Conservation (phyloP, 2,113 vertebrate genomes). For the Callopanchax toddi region DNA sequence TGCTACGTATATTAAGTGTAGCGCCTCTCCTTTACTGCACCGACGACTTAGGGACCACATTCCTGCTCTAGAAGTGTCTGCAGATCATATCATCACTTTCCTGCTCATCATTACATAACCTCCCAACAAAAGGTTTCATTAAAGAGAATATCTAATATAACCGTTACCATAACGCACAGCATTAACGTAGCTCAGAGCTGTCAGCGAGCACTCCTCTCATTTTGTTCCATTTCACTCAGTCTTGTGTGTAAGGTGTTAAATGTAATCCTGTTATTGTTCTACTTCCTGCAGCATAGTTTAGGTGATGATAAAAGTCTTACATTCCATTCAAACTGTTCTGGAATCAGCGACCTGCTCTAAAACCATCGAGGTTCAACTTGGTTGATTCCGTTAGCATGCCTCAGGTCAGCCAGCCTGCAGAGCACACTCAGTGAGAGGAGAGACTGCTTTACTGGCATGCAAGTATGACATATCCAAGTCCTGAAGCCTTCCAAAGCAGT, state of each 20-base stretch:
- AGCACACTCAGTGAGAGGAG: slow-evolving; percentile 44
- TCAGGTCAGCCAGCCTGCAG: too few species aligned
- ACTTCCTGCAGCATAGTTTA: background rate
- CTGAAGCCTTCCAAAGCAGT: too few species aligned
- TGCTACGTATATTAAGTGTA: slow-evolving; percentile 67
- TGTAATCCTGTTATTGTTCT: background rate
- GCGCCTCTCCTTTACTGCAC: slow-evolving; percentile 70
- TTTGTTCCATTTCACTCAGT: background rate
- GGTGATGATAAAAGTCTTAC: too few species aligned
- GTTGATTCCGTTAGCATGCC: too few species aligned
- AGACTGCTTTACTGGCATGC: background rate
- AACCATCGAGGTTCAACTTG: slow-evolving; percentile 91
- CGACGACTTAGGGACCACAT: slow-evolving; percentile 56
- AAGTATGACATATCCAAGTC: too few species aligned
- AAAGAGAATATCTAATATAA: too few species aligned
- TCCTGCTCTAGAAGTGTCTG: slow-evolving; percentile 47
- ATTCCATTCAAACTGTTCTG: background rate
- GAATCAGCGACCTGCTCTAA: slow-evolving; percentile 63
- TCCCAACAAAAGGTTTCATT: slow-evolving; percentile 22
- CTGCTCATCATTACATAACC: slow-evolving; percentile 29
- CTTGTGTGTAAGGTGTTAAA: background rate
- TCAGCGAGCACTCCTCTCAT: background rate
- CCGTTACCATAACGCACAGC: slow-evolving; percentile 50
- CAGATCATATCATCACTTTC: slow-evolving; percentile 38
- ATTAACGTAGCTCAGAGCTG: slow-evolving; percentile 21